Evolutionary conservation across 2,888 invertebrate species (phyloP).

Genomic region (Plebejus melissa): DNA sequence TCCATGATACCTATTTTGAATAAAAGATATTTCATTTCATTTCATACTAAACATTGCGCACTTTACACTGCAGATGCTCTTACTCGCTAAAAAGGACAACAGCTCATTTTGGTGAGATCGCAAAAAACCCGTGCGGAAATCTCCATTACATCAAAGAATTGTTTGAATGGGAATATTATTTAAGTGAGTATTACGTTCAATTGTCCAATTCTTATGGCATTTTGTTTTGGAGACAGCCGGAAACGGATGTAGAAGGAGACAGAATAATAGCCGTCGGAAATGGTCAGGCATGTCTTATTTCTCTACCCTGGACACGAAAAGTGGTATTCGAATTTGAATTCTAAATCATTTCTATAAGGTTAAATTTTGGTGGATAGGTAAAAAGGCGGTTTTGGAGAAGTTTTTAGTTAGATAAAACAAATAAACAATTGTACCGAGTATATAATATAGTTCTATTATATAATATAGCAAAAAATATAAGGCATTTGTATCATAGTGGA

Average conservation of each 20-base stretch:
- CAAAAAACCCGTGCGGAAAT: background rate
- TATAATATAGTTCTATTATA: background rate
- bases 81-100: background rate
- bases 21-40: too few species aligned
- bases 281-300: conserved; percentile 78
- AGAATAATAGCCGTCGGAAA: conserved; percentile 79
- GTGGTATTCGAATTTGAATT: background rate
- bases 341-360: background rate
- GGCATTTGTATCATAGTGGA: too few species aligned
- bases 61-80: background rate
- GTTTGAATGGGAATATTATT: conserved; percentile 39
- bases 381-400: background rate
- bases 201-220: conserved; percentile 55
- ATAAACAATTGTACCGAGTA: background rate
- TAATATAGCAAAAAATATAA: too few species aligned
- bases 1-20: too few species aligned
- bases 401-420: background rate
- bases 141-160: conserved; percentile 14
- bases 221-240: conserved; percentile 76
- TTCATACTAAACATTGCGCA: too few species aligned
- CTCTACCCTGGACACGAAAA: conserved; percentile 61
- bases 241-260: conserved; percentile 79
- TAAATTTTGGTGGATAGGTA: background rate
- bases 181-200: conserved; percentile 42
- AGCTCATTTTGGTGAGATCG: background rate